Evolutionary conservation across 2,113 vertebrate species (phyloP).

Genomic region (Passer domesticus): DNA sequence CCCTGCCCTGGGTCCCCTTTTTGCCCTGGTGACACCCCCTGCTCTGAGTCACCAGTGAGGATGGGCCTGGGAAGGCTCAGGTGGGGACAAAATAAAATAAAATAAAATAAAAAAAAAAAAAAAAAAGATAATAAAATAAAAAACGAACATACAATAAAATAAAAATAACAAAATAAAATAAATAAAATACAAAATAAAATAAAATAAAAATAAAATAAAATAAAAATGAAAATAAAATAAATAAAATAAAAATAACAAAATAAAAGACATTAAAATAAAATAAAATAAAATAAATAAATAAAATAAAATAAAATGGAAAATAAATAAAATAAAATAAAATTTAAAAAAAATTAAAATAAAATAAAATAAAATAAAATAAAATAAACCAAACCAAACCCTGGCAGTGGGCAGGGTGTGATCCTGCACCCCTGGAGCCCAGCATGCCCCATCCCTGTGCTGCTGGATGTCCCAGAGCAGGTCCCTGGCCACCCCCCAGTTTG

Average conservation of each 20-base stretch:
- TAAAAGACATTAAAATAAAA: too few species aligned
- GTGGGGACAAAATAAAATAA: not conserved
- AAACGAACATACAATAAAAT: too few species aligned
- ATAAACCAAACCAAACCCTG: not conserved
- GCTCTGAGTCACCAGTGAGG: accelerated
- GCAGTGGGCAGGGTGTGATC: accelerated
- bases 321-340: not conserved
- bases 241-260: not conserved
- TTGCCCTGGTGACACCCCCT: accelerated
- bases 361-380: not conserved
- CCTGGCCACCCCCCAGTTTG: accelerated
- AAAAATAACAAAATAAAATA: too few species aligned
- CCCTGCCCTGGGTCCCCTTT: not conserved
- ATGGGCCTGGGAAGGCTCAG: not conserved
- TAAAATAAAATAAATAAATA: not conserved
- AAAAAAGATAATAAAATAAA: too few species aligned
- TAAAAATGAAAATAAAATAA: not conserved
- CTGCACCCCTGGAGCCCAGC: not conserved
- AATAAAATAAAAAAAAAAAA: not conserved
- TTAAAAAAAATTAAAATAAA: not conserved
- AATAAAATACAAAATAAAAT: not conserved
- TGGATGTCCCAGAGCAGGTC: not conserved
- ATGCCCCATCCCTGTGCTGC: accelerated
- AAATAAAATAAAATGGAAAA: not conserved
- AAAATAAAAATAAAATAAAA: too few species aligned